Evolutionary conservation across 2,797 vertebrate genomes (phyloP).

Genomic region (Hylomyscus alleni): DNA sequence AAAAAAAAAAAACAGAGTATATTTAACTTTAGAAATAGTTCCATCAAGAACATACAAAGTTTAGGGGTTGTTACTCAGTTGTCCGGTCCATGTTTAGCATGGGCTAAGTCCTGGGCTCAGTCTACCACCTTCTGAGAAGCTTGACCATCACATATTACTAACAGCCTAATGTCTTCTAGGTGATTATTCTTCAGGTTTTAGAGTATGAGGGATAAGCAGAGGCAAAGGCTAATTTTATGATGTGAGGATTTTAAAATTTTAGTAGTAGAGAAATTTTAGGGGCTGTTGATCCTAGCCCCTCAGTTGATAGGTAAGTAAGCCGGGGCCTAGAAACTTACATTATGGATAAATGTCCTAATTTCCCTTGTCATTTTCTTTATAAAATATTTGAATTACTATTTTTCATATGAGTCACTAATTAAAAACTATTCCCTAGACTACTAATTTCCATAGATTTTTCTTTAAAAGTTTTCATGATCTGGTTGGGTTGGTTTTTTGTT

Average conservation of each 20-base stretch:
- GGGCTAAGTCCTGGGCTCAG: background rate
- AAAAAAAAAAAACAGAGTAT: background rate
- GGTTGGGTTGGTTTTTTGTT: background rate
- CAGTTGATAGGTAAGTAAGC: slow-evolving; percentile 25
- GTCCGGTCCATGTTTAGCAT: background rate
- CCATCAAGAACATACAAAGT: slow-evolving; percentile 10
- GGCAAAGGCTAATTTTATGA: background rate
- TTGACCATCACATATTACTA: background rate
- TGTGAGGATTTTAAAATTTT: slow-evolving; percentile 49
- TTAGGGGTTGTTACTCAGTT: background rate
- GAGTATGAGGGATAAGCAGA: background rate
- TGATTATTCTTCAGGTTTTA: background rate
- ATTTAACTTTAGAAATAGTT: slow-evolving; percentile 57
- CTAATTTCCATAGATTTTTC: background rate
- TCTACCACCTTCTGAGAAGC: slow-evolving; percentile 50
- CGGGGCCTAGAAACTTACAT: background rate
- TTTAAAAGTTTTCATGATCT: slow-evolving; percentile 22
- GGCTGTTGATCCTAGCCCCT: slow-evolving; percentile 26
- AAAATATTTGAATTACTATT: background rate
- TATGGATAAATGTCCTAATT: background rate
- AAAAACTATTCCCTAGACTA: slow-evolving; percentile 17
- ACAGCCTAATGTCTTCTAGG: background rate
- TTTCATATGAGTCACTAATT: slow-evolving; percentile 38
- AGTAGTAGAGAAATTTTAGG: slow-evolving; percentile 30
- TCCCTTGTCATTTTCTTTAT: background rate